Evolutionary conservation across 2,797 vertebrate genomes (phyloP), one percentile per base, ranked within the genome.

Genomic region (Gymnocypris eckloni): DNA sequence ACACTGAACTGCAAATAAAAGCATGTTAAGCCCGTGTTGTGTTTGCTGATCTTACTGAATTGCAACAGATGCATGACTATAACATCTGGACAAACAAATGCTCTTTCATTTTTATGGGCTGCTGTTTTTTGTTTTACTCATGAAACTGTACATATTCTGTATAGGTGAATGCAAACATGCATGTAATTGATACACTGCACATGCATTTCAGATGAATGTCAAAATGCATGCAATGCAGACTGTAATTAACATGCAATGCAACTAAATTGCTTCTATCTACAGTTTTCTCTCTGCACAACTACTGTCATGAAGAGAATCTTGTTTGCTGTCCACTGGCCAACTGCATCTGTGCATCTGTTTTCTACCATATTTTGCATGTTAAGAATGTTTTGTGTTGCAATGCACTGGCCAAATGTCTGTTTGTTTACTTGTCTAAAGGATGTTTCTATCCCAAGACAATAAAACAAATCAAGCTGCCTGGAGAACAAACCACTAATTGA

Each of bases 401-500:
- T 18, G 28, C 15, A 9, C 6, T 20, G 8, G 33, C 66, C 16
- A 20, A 10, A 0, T 20, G 37, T 70, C 16, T 69, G 33, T 39
- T 39, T 69, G 18, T 20, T 5, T 39, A 20, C 66, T 70, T 39
- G 33, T 39, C 16, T 69, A 20, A 69, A 69, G 33, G 18, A 39
- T 39, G 33, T 5, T 39, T 20, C 16, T 22, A 18, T 18, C 33
- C 9, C 18, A 41, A 70, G 18, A 22, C 10, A 12, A n/a, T 25
- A 12, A 59, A 3, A 25, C 56, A 67, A 37, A 37, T 37, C 84
- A 93, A 92, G 93, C 93, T 94, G 93, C 90, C 85, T 88, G 61
- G 83, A 92, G 90, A 92, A 92, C 85, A 90, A 70, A 91, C 37
- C 67, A 22, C 71, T 90, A 93, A 92, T 79, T 88, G 84, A 93